Evolutionary conservation across 1,140 invertebrate species (phyloP).

Genomic region (Diorhabda elongata): DNA sequence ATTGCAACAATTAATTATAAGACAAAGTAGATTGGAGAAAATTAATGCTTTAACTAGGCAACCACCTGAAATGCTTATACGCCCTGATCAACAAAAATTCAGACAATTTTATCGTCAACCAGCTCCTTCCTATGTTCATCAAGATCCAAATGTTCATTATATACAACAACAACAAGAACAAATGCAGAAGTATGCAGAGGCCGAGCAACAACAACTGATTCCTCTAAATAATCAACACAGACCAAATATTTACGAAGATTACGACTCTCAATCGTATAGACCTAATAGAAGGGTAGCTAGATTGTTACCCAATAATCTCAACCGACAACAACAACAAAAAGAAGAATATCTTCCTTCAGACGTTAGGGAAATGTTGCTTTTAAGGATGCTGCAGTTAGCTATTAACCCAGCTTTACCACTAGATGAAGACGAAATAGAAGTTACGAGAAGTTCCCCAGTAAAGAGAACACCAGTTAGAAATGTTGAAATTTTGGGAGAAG

Average conservation of each 20-base stretch:
- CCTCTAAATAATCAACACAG: background rate
- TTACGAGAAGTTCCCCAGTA: slow-evolving; percentile 39
- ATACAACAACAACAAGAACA: slow-evolving; percentile 11
- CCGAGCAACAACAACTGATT: background rate
- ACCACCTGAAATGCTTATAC: slow-evolving; percentile 22
- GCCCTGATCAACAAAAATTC: slow-evolving; percentile 2
- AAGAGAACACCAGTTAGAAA: slow-evolving; percentile 55
- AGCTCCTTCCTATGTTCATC: slow-evolving; percentile 27
- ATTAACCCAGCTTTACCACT: slow-evolving; percentile 60
- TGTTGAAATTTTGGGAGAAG: slow-evolving; percentile 58
- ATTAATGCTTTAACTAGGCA: slow-evolving; percentile 41
- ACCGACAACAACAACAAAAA: slow-evolving; percentile 37
- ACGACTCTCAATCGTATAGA: slow-evolving; percentile 16
- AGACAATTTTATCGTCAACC: slow-evolving; percentile 29
- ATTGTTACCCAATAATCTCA: slow-evolving; percentile 20
- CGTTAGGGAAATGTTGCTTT: slow-evolving; percentile 61
- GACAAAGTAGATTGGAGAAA: slow-evolving; percentile 53
- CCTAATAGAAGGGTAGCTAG: slow-evolving; percentile 31
- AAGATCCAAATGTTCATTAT: slow-evolving; percentile 19
- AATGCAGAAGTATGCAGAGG: slow-evolving; percentile 8
- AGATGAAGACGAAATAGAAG: slow-evolving; percentile 35
- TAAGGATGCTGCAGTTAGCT: slow-evolving; percentile 66
- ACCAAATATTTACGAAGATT: background rate
- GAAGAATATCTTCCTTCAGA: slow-evolving; percentile 61
- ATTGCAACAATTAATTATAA: slow-evolving; percentile 54